Evolutionary conservation across 2,797 vertebrate genomes (phyloP).

Genomic region (Centropyge bicolor): DNA sequence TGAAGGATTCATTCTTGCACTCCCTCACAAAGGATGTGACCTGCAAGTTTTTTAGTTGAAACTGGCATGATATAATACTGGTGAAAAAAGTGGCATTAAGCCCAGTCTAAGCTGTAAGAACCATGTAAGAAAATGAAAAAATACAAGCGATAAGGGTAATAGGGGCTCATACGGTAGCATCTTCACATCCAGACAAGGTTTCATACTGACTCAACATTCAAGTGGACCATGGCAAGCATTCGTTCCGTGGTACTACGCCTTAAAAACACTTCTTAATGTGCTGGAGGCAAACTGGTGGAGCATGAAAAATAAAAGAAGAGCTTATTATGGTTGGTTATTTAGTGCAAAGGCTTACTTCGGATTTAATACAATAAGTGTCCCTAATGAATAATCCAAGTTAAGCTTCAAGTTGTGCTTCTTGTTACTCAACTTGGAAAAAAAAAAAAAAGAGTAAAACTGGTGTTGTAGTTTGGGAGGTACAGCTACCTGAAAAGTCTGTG

Average conservation of each 20-base stretch:
- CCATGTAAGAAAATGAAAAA: slow-evolving; percentile 1
- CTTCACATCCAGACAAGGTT: slow-evolving; percentile 14
- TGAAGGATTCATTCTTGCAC: slow-evolving; percentile 12
- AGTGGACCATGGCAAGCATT: slow-evolving; percentile 23
- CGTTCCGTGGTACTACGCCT: slow-evolving; percentile 36
- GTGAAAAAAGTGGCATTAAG: slow-evolving; percentile 9
- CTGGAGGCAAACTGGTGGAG: slow-evolving; percentile 77
- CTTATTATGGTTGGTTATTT: slow-evolving; percentile 31
- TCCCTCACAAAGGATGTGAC: slow-evolving; percentile 14
- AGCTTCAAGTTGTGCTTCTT: slow-evolving; percentile 11
- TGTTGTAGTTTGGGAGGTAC: neutral
- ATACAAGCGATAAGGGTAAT: slow-evolving; percentile 9
- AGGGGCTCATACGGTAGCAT: slow-evolving; percentile 18
- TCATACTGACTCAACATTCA: slow-evolving; percentile 39
- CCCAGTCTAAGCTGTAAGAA: neutral
- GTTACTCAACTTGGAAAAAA: neutral
- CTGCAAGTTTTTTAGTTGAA: slow-evolving; percentile 16
- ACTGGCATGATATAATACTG: slow-evolving; percentile 17
- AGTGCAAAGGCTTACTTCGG: slow-evolving; percentile 17
- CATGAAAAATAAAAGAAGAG: slow-evolving; percentile 31
- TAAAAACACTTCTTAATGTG: slow-evolving; percentile 48
- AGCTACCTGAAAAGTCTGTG: neutral
- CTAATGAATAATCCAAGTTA: slow-evolving; percentile 1
- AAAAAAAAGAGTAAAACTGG: neutral
- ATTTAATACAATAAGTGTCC: slow-evolving; percentile 5